Evolutionary conservation across 2,888 invertebrate species (phyloP).

Genomic region (Drosophila paramelanica): DNA sequence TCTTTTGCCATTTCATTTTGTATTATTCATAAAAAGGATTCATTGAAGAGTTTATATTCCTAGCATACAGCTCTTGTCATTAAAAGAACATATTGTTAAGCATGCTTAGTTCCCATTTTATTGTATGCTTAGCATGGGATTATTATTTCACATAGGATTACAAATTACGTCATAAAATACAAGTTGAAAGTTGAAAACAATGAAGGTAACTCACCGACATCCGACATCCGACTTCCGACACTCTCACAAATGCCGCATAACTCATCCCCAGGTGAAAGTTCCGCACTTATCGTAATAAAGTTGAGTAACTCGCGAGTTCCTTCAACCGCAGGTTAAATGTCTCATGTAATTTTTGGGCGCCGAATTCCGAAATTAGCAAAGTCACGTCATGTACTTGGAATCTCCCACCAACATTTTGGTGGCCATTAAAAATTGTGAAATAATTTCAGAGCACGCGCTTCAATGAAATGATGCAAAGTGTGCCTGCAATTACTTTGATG

Average conservation of each 20-base stretch:
- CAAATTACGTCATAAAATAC: conserved; percentile 4
- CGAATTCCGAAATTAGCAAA: conserved; percentile 36
- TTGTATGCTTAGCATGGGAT: not conserved
- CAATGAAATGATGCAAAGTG: conserved; percentile 51
- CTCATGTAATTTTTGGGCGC: conserved; percentile 20
- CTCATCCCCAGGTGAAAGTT: conserved; percentile 14
- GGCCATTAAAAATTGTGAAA: conserved; percentile 54
- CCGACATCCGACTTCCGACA: conserved; percentile 29
- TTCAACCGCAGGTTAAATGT: conserved; percentile 26
- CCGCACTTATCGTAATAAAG: conserved; percentile 14
- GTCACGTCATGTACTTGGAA: conserved; percentile 43
- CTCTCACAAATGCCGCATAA: conserved; percentile 1
- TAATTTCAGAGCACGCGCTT: conserved; percentile 68
- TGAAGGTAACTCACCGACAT: conserved; percentile 8
- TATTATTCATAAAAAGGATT: too few species aligned
- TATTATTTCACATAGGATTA: conserved; percentile 13
- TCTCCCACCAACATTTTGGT: conserved; percentile 13
- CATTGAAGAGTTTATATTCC: too few species aligned
- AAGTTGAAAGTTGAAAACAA: not conserved
- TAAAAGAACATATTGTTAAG: not conserved
- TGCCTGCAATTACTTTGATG: conserved; percentile 73
- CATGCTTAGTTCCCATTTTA: not conserved
- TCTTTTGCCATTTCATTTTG: too few species aligned
- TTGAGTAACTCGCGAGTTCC: conserved; percentile 8
- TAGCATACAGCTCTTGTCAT: not conserved